A percentile compares a stretch with the other conserved stretches of the same genome.
phyloP scores from a whole-genome alignment of 2,888 invertebrate genomes.

The Netelia melanura region DNA sequence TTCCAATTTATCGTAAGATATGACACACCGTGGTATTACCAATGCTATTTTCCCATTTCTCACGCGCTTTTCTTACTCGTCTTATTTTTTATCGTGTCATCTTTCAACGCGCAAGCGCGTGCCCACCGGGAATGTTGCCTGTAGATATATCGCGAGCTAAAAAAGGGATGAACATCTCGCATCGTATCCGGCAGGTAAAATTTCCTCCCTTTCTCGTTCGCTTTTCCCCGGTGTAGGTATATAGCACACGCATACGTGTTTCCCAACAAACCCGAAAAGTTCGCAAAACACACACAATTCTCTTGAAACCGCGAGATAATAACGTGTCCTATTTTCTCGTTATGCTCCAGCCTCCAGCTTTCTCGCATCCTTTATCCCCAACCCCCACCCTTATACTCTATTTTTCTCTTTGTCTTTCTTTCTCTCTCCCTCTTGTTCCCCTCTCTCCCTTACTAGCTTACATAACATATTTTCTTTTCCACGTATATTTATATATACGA shows the following conservation, averaged over 20 bases:
- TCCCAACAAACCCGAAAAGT: slow-evolving; percentile 35
- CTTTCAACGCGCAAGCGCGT: slow-evolving; percentile 50
- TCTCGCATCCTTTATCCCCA: slow-evolving; percentile 34
- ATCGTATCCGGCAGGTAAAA: slow-evolving; percentile 38
- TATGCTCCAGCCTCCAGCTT: slow-evolving; percentile 46
- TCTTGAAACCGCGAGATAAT: slow-evolving; percentile 52
- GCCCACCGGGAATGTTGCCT: slow-evolving; percentile 31
- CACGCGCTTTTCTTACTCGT: slow-evolving; percentile 23
- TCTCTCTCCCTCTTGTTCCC: slow-evolving; percentile 2
- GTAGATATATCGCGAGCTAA: slow-evolving; percentile 39
- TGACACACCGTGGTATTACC: not conserved
- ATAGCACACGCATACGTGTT: slow-evolving; percentile 7
- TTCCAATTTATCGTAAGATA: slow-evolving; percentile 31
- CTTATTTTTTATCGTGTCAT: slow-evolving; percentile 55
- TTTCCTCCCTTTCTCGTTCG: slow-evolving; percentile 1
- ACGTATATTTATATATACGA: slow-evolving; percentile 29
- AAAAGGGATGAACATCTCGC: slow-evolving; percentile 55
- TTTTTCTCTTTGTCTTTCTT: not conserved
- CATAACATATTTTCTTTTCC: slow-evolving; percentile 25
- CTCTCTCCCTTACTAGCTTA: slow-evolving; percentile 2
- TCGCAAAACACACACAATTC: slow-evolving; percentile 11
- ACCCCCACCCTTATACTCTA: not conserved
- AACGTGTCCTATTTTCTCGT: slow-evolving; percentile 61
- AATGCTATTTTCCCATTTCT: slow-evolving; percentile 16
- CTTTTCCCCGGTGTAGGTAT: not conserved